A percentile compares a stretch with the other conserved stretches of the same genome.
These are phyloP conservation scores for Stenotaenia linearis DNA, from an alignment of 2,888 invertebrate species.

Conservation along the genomic window DNA sequence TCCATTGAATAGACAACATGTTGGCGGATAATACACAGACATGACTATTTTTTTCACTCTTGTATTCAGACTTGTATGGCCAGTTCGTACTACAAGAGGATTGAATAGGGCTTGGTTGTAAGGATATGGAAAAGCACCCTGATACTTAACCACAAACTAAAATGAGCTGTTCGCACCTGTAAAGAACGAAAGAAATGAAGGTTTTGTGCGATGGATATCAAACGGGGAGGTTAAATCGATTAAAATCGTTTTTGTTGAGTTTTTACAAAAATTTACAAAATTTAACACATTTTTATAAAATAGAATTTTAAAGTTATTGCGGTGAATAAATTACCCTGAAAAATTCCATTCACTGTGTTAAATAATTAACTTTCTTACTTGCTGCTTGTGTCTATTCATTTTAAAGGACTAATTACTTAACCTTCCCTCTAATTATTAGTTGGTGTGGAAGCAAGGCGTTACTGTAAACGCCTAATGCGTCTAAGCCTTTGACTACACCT, in stretches of 20 bases:
- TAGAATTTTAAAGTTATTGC: too few relatives aligned
- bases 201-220: neutral
- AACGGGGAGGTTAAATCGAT: neutral
- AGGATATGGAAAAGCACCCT: conserved; percentile 17
- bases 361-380: neutral
- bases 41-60: conserved; percentile 24
- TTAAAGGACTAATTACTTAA: neutral
- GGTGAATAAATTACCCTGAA: neutral
- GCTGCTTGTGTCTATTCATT: neutral
- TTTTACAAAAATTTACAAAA: neutral
- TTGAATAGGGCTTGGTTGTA: conserved; percentile 21
- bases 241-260: neutral
- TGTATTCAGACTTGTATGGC: neutral
- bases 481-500: conserved; percentile 17
- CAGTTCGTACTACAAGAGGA: conserved; percentile 2
- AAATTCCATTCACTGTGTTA: neutral
- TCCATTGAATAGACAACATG: conserved; percentile 13
- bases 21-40: conserved; percentile 12
- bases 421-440: neutral
- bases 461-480: neutral
- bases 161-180: conserved; percentile 17
- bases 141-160: conserved; percentile 21
- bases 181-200: neutral
- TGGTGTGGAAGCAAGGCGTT: neutral
- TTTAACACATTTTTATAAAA: neutral